phyloP scores from a whole-genome alignment of 2,888 invertebrate genomes.

The Lycophotia porphyrea region DNA sequence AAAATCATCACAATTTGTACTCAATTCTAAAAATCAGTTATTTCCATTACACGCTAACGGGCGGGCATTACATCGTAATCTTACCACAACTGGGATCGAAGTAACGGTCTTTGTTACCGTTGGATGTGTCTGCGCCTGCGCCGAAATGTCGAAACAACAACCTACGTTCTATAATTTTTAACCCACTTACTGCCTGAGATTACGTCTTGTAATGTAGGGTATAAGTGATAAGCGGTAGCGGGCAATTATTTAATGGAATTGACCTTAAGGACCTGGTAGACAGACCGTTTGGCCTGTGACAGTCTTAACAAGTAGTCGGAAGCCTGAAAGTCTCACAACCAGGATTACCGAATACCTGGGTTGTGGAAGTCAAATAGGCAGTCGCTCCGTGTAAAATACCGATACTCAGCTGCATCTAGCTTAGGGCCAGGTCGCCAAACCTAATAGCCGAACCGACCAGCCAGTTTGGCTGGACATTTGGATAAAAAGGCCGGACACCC shows the following conservation, averaged over 20 bases:
- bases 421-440: too few relatives aligned
- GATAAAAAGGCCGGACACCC: too few relatives aligned
- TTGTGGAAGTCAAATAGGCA: too few relatives aligned
- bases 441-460: too few relatives aligned
- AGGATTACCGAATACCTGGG: too few relatives aligned
- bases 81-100: conserved; percentile 62
- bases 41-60: conserved; percentile 54
- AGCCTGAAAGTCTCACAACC: background rate
- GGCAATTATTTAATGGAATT: background rate
- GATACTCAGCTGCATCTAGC: too few relatives aligned
- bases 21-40: conserved; percentile 11
- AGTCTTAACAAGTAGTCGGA: background rate
- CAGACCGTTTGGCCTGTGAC: background rate
- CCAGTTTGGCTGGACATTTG: too few relatives aligned
- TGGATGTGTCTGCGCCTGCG: conserved; percentile 63
- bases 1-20: conserved; percentile 3
- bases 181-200: conserved; percentile 77
- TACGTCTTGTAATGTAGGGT: conserved; percentile 69
- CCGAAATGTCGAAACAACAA: conserved; percentile 79
- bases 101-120: conserved; percentile 78
- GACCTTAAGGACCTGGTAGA: too few relatives aligned
- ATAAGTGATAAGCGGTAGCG: conserved; percentile 27
- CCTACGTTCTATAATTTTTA: conserved; percentile 73
- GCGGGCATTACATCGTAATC: conserved; percentile 53
- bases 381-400: too few relatives aligned